Percentiles rank a stretch among this genome's conserved stretches.
Conservation (phyloP, 2,113 vertebrate species). For the Panthera uncia region DNA sequence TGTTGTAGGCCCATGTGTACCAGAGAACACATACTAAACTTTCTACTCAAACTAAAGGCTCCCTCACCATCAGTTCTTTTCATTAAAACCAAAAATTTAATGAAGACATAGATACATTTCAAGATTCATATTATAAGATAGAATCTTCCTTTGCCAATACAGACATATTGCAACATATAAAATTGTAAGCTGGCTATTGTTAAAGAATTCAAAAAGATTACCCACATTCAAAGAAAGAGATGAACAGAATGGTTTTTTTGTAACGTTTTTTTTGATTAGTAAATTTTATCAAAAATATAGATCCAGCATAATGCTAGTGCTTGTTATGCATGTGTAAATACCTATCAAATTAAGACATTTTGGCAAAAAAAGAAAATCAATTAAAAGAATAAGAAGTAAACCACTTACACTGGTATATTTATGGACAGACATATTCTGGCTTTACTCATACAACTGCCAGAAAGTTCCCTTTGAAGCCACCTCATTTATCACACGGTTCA, state of each 20-base stretch:
- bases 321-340: background rate
- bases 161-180: background rate
- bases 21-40: background rate
- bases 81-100: background rate
- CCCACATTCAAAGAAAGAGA: background rate
- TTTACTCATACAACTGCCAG: background rate
- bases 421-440: background rate
- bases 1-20: background rate
- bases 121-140: background rate
- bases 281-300: conserved; percentile 14
- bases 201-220: background rate
- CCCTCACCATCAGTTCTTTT: background rate
- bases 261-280: background rate
- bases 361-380: background rate
- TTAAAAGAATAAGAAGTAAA: background rate
- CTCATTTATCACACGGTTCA: background rate
- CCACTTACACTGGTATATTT: background rate
- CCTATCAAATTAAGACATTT: background rate
- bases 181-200: background rate
- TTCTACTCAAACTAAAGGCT: background rate
- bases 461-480: background rate
- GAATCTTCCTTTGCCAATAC: background rate
- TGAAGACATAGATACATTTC: background rate
- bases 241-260: background rate
- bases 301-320: background rate